These are phyloP conservation scores for Heliconius cydno DNA, from an alignment of 2,888 invertebrate species.

Conservation along the genomic window DNA sequence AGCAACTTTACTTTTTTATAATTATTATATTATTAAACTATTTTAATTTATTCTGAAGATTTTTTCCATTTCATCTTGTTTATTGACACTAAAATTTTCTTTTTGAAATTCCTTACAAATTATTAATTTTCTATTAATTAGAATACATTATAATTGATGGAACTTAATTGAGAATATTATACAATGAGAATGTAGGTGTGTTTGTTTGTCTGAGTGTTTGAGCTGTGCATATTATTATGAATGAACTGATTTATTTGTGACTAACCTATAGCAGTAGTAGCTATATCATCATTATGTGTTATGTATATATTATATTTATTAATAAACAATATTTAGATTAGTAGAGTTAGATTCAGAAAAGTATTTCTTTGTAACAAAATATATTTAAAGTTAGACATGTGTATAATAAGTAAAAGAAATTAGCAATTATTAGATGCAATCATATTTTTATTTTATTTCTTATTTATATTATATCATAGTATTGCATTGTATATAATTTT, in stretches of 20 bases:
- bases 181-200: conserved; percentile 6
- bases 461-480: conserved; percentile 7
- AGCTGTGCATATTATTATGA: conserved; percentile 1
- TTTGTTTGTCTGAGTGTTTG: conserved; percentile 14
- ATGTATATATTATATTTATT: not conserved
- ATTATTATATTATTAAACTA: not conserved
- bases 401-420: not conserved
- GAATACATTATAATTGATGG: conserved; percentile 4
- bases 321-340: not conserved
- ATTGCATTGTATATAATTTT: conserved; percentile 17
- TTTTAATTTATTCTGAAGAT: not conserved
- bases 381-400: not conserved
- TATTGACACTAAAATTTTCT: not conserved
- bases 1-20: not conserved
- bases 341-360: conserved; percentile 3
- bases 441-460: not conserved
- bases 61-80: not conserved
- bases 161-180: not conserved
- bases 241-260: conserved; percentile 2
- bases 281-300: not conserved
- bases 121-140: not conserved
- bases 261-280: not conserved
- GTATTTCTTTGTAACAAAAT: not conserved
- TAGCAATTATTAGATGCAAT: not conserved
- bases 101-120: conserved; percentile 9